Conservation (phyloP, 2,888 invertebrate species). For the Cryptocheilus praepositus region DNA sequence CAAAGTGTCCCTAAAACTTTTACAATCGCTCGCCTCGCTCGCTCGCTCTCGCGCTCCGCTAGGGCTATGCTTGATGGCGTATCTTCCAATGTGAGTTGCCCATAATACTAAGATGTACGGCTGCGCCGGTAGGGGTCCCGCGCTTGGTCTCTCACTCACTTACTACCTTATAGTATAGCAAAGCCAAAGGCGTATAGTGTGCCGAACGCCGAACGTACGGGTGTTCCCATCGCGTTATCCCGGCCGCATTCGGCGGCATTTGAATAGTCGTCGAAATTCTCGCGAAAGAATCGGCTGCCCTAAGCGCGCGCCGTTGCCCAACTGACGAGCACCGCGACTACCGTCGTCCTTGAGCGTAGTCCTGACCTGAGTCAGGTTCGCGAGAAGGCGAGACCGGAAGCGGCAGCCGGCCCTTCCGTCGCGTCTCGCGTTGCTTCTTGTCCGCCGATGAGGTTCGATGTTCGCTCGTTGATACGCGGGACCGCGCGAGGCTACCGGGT, state of each 20-base stretch:
- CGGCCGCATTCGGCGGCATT: conserved; percentile 14
- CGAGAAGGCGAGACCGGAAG: background rate
- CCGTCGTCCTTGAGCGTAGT: conserved; percentile 8
- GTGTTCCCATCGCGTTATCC: conserved; percentile 61
- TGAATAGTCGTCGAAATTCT: conserved; percentile 1
- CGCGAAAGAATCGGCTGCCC: conserved; percentile 1
- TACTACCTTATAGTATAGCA: conserved; percentile 72
- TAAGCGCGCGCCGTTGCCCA: background rate
- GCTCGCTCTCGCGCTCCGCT: conserved; percentile 74
- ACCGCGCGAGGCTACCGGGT: no score
- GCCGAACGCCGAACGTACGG: conserved; percentile 60
- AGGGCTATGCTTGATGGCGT: conserved; percentile 80
- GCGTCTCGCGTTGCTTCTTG: background rate
- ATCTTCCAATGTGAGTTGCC: conserved; percentile 82
- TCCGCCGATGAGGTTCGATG: no score
- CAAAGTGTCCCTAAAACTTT: conserved; percentile 81
- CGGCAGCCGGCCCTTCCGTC: background rate
- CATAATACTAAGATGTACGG: conserved; percentile 81
- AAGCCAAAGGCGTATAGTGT: conserved; percentile 64
- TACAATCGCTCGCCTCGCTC: conserved; percentile 77
- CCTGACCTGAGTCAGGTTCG: background rate
- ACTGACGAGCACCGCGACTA: background rate
- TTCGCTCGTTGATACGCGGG: background rate
- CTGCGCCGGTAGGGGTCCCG: conserved; percentile 78
- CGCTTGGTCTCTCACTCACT: conserved; percentile 65